phyloP scores from a whole-genome alignment of 1,140 invertebrate species.

The Trissolcus basalis region DNA sequence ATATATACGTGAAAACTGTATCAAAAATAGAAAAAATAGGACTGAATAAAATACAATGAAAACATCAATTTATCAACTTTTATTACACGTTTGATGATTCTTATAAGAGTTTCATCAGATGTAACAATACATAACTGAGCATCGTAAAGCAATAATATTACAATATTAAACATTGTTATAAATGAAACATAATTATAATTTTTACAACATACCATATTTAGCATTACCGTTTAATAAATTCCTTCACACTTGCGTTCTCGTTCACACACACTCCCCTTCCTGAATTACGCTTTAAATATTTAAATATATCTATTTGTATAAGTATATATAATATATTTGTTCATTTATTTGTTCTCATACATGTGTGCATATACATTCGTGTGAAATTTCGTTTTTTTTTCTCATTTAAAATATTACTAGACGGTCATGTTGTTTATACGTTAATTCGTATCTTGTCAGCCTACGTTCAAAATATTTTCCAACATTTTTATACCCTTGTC shows the following conservation, averaged over 20 bases:
- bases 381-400: conserved; percentile 67
- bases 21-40: too few relatives aligned
- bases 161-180: conserved; percentile 60
- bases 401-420: conserved; percentile 62
- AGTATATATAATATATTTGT: conserved; percentile 65
- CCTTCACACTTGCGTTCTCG: conserved; percentile 40
- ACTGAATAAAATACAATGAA: too few relatives aligned
- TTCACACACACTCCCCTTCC: conserved; percentile 3
- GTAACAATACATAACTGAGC: conserved; percentile 75
- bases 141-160: conserved; percentile 68
- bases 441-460: conserved; percentile 64
- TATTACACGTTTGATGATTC: conserved; percentile 72
- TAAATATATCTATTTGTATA: conserved; percentile 63
- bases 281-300: conserved; percentile 60
- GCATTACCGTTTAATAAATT: conserved; percentile 67
- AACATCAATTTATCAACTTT: conserved; percentile 55
- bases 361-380: conserved; percentile 65
- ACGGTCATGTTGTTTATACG: conserved; percentile 58
- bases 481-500: conserved; percentile 62
- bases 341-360: conserved; percentile 45
- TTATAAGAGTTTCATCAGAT: conserved; percentile 68
- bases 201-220: conserved; percentile 71
- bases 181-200: conserved; percentile 60
- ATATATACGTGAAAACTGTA: too few relatives aligned
- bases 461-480: conserved; percentile 70